Evolutionary conservation across 2,888 invertebrate species (phyloP), one percentile per base, ranked within the genome.

Genomic region (Platycheirus albimanus): DNA sequence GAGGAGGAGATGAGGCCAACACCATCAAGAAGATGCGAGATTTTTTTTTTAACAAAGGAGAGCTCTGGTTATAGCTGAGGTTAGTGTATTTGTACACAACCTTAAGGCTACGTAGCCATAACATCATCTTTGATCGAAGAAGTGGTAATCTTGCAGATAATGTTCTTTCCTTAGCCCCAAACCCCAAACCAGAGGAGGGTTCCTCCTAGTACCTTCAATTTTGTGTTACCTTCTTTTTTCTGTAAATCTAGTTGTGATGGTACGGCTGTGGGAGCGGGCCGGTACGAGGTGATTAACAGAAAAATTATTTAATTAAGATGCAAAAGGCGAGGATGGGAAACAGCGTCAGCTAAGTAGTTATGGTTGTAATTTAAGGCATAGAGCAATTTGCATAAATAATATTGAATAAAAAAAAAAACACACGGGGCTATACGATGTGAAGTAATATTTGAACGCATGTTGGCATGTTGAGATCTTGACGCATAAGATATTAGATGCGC

Each of bases 261-360:
- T 2, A 8, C 52, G 30, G 30, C 15, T 13, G 11, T 36, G 36
- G 13, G 13, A 4, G 20, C 8, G 19, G n/a, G 11, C n/a, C n/a
- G 36, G n/a, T 10, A 58, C 4, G 36, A 28, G 66, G 66, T 71
- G 76, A 81, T 76, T 76, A 81, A 71, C 70, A 76, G 66, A 71
- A 76, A 61, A 76, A 81, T 76, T 76, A 71, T 81, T 81, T 81
- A 81, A 76, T 81, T 81, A 81, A 81, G 76, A 76, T 76, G 76
- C 80, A 71, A 54, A 51, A 51, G 15, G 52, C 49, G 30, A 43
- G 10, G 13, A 11, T 15, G 20, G 41, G 41, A 24, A 56, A 56
- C 28, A 36, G 17, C 45, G 56, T 45, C 63, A 38, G 24, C 36
- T 36, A n/a, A 61, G 43, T 71, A 33, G 56, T 66, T 72, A 24